Conservation (phyloP, 2,113 vertebrate species). For the Heterochromis multidens region DNA sequence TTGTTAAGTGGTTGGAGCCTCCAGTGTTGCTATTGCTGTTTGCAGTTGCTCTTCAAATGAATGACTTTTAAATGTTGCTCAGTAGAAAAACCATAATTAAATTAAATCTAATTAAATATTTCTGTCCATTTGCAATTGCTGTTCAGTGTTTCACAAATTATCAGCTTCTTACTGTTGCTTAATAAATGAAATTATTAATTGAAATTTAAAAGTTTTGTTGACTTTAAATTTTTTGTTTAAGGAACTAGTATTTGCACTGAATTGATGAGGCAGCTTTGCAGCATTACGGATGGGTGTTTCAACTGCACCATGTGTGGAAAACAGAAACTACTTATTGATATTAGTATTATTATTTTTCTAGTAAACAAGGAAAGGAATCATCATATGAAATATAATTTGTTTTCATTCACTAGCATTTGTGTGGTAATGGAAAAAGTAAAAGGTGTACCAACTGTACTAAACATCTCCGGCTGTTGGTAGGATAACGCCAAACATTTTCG, state of each 20-base stretch:
- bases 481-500: background rate
- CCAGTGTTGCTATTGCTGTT: background rate
- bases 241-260: background rate
- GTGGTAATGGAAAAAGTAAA: too few relatives aligned
- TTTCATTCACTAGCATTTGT: background rate
- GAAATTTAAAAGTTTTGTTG: background rate
- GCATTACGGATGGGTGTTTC: background rate
- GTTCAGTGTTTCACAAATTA: background rate
- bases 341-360: background rate
- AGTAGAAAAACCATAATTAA: background rate
- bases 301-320: background rate
- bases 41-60: background rate
- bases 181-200: background rate
- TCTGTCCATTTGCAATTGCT: background rate
- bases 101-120: background rate
- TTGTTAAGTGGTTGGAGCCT: background rate
- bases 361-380: background rate
- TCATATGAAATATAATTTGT: background rate
- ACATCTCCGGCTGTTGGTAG: background rate
- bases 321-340: background rate
- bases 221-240: background rate
- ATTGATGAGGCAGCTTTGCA: background rate
- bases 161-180: background rate
- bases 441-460: background rate
- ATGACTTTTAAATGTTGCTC: background rate